phyloP scores from a whole-genome alignment of 2,797 vertebrate species.

The Remorina albescens region DNA sequence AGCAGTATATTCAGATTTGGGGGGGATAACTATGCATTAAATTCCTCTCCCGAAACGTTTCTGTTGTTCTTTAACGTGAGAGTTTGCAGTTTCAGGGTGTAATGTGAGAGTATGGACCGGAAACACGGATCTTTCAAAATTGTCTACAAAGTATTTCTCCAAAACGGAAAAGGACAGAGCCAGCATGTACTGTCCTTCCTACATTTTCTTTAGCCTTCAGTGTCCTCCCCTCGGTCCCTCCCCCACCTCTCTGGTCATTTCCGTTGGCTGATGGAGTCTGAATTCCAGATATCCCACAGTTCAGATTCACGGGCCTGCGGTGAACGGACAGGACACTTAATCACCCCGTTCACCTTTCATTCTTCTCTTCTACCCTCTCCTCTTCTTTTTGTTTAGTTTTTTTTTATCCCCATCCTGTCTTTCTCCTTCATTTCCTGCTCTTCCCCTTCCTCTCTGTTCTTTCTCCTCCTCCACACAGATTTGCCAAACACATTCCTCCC shows the following conservation, averaged over 20 bases:
- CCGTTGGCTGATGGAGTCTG: conserved; percentile 62
- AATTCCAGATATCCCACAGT: conserved; percentile 74
- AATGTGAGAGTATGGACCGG: neutral
- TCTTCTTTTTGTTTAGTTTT: too few species aligned
- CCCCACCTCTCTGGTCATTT: conserved; percentile 61
- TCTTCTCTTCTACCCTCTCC: conserved; percentile 7
- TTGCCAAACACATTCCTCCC: conserved; percentile 47
- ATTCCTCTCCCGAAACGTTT: neutral
- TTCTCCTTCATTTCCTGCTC: conserved; percentile 45
- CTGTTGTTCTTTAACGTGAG: neutral
- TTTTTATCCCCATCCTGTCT: conserved; percentile 10
- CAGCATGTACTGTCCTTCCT: conserved; percentile 48
- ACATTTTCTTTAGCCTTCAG: conserved; percentile 35
- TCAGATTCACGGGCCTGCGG: conserved; percentile 60
- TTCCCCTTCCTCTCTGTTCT: neutral
- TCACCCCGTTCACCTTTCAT: conserved; percentile 28
- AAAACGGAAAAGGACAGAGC: conserved; percentile 36
- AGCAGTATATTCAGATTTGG: neutral
- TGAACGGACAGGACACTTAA: conserved; percentile 23
- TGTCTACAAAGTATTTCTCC: conserved; percentile 6
- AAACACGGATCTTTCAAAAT: neutral
- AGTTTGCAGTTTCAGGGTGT: neutral
- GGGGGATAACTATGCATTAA: neutral
- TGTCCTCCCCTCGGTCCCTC: neutral
- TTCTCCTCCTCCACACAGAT: conserved; percentile 31